A percentile compares a stretch with the other conserved stretches of the same genome.
These are phyloP conservation scores for Murina feae DNA, from an alignment of 2,113 vertebrate species.

Conservation along the genomic window DNA sequence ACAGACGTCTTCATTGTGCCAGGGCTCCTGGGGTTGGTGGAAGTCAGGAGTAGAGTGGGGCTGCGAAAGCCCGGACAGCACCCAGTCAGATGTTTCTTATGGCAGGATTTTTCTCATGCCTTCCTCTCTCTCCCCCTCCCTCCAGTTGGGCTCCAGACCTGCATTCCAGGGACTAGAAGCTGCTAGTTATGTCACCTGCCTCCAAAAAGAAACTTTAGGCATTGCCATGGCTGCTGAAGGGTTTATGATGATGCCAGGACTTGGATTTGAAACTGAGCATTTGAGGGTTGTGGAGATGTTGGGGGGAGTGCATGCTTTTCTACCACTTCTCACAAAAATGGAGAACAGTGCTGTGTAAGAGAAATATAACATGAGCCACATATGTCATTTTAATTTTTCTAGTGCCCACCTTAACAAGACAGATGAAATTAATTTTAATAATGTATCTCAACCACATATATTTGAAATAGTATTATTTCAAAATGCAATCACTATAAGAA, in stretches of 20 bases:
- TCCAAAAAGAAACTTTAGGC: not conserved
- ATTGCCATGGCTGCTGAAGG: not conserved
- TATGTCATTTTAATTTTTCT: not conserved
- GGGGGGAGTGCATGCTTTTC: no score
- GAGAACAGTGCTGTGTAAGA: not conserved
- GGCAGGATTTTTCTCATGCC: rapidly evolving
- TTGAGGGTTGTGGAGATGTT: not conserved
- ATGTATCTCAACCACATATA: not conserved
- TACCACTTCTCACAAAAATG: not conserved
- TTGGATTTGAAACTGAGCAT: not conserved
- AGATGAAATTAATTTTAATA: not conserved
- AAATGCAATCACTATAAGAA: not conserved
- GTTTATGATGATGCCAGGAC: not conserved
- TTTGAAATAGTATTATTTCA: not conserved
- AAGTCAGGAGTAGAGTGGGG: not conserved
- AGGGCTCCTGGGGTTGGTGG: not conserved
- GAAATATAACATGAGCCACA: not conserved
- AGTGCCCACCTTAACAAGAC: not conserved
- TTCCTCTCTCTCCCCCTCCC: no score
- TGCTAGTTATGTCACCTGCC: not conserved
- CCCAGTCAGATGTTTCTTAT: not conserved
- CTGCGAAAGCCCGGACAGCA: not conserved
- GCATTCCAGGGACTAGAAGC: not conserved
- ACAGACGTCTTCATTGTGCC: not conserved
- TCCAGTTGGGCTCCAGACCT: rapidly evolving